Conservation (phyloP, 2,888 invertebrate genomes). For the Autographa pulchrina region DNA sequence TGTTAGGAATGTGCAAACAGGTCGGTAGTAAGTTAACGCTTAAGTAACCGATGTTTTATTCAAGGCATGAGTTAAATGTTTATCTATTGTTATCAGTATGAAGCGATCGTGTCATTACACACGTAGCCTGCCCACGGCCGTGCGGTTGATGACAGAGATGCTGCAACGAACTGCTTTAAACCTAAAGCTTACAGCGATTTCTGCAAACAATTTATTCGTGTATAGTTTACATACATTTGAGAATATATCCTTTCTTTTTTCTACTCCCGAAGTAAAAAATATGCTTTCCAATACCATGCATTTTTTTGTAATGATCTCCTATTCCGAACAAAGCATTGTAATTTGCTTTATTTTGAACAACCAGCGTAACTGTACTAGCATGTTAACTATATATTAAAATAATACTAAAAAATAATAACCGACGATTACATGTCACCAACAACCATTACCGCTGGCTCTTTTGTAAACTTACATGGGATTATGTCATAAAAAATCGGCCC, state of each 20-base stretch:
- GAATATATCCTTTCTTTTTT: background rate
- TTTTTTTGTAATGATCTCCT: too few relatives aligned
- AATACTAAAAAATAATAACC: background rate
- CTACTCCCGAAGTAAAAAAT: too few relatives aligned
- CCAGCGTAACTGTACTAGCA: too few relatives aligned
- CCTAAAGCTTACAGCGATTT: slow-evolving; percentile 53
- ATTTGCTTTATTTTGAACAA: background rate
- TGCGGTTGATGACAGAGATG: slow-evolving; percentile 77
- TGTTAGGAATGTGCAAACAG: slow-evolving; percentile 42
- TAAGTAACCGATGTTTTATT: slow-evolving; percentile 72
- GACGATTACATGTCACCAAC: background rate
- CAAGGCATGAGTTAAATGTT: slow-evolving; percentile 75
- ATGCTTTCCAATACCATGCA: too few relatives aligned
- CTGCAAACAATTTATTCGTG: too few relatives aligned
- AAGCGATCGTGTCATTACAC: slow-evolving; percentile 83
- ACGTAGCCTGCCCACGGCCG: slow-evolving; percentile 81
- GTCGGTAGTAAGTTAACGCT: slow-evolving; percentile 60
- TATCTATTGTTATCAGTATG: slow-evolving; percentile 83
- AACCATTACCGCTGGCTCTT: slow-evolving; percentile 26
- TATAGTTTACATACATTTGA: background rate
- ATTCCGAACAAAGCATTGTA: background rate
- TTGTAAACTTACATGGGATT: slow-evolving; percentile 49
- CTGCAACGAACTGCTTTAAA: slow-evolving; percentile 56
- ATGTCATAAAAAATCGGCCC: slow-evolving; percentile 69
- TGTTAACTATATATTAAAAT: background rate